These are phyloP conservation scores for Aradus depressus DNA, from an alignment of 2,888 invertebrate genomes.

Conservation along the genomic window DNA sequence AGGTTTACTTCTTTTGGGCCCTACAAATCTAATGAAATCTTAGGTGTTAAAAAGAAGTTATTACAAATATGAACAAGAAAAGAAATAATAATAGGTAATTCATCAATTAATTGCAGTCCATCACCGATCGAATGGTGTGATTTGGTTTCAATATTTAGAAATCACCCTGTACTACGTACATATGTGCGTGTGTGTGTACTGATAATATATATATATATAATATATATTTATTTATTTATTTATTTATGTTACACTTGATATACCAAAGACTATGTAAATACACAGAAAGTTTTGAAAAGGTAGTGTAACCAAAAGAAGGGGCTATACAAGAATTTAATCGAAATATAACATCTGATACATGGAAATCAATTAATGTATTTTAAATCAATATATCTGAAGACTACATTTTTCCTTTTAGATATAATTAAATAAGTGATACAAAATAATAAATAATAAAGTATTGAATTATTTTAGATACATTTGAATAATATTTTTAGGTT, in stretches of 20 bases:
- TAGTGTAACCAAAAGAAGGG: constrained; percentile 6
- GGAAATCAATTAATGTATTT: too few relatives aligned
- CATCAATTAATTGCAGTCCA: too few relatives aligned
- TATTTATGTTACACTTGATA: constrained; percentile 3
- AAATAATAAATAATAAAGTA: too few relatives aligned
- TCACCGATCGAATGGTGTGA: neutral
- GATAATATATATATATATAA: neutral
- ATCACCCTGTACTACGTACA: neutral
- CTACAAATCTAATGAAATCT: too few relatives aligned
- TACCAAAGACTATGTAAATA: constrained; percentile 9
- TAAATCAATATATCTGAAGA: constrained; percentile 5
- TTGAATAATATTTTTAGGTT: constrained; percentile 1
- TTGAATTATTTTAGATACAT: constrained; percentile 8
- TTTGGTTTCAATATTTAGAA: constrained; percentile 1
- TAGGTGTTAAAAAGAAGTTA: too few relatives aligned
- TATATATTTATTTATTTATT: constrained; percentile 4
- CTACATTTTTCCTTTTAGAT: constrained; percentile 5
- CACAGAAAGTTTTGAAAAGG: constrained; percentile 2
- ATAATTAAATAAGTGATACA: too few relatives aligned
- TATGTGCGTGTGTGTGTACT: neutral
- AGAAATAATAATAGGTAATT: too few relatives aligned
- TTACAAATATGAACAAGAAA: too few relatives aligned
- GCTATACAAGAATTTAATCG: too few relatives aligned
- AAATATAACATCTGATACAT: too few relatives aligned
- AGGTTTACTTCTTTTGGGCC: too few relatives aligned